These are phyloP conservation scores for Matsumyia berberina DNA, from an alignment of 2,888 invertebrate genomes.

Conservation along the genomic window DNA sequence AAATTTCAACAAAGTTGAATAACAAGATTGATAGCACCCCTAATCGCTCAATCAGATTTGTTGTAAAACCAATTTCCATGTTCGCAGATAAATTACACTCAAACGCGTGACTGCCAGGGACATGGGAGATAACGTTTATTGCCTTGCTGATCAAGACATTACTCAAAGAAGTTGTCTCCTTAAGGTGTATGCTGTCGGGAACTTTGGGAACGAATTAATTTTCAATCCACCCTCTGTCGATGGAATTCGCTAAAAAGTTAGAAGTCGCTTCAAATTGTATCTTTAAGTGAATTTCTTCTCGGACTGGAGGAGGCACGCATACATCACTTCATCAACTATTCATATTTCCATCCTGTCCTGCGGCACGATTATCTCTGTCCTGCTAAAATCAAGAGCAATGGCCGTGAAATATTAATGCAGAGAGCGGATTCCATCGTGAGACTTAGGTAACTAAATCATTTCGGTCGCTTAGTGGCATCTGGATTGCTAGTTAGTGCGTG, in stretches of 20 bases:
- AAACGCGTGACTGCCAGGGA: neutral
- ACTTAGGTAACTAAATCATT: slow-evolving; percentile 24
- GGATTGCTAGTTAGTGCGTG: slow-evolving; percentile 33
- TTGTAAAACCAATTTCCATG: slow-evolving; percentile 19
- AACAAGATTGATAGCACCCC: slow-evolving; percentile 33
- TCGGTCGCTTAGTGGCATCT: slow-evolving; percentile 23
- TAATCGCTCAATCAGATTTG: slow-evolving; percentile 38
- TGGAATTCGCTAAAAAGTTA: neutral
- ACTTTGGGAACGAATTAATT: slow-evolving; percentile 33
- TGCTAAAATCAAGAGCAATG: slow-evolving; percentile 6
- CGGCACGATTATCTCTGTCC: slow-evolving; percentile 22
- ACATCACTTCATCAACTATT: slow-evolving; percentile 36
- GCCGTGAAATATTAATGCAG: slow-evolving; percentile 30
- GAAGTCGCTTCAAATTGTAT: slow-evolving; percentile 25
- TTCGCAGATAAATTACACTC: slow-evolving; percentile 2
- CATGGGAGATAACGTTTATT: slow-evolving; percentile 9
- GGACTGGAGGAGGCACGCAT: neutral
- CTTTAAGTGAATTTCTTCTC: slow-evolving; percentile 2
- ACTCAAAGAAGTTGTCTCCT: slow-evolving; percentile 17
- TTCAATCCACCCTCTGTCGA: slow-evolving; percentile 19
- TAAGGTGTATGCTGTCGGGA: neutral
- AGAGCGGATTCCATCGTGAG: neutral
- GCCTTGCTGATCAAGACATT: slow-evolving; percentile 8
- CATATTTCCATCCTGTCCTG: slow-evolving; percentile 29
- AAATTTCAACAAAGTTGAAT: neutral